Percentiles rank a stretch among this genome's conserved stretches.
Evolutionary conservation across 2,797 vertebrate genomes (phyloP).

Genomic region (Australoheros facetus): DNA sequence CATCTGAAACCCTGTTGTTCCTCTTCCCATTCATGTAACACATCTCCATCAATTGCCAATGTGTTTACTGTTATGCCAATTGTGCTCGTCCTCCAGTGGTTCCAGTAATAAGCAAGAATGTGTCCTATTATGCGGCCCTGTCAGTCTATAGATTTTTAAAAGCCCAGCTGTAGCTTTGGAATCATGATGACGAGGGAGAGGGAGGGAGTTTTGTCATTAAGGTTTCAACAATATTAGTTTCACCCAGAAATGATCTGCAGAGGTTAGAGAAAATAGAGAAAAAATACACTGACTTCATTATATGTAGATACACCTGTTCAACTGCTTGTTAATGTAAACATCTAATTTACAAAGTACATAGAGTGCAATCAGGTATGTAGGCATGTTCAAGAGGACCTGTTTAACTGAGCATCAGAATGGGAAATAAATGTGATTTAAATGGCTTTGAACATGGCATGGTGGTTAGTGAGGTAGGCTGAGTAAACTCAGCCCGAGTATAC

Average conservation of each 20-base stretch:
- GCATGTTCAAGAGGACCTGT: too few relatives aligned
- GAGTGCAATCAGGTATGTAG: too few relatives aligned
- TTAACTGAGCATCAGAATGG: too few relatives aligned
- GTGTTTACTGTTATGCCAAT: conserved; percentile 64
- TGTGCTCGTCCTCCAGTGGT: conserved; percentile 38
- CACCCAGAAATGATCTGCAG: neutral
- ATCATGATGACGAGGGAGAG: conserved; percentile 24
- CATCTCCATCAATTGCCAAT: conserved; percentile 56
- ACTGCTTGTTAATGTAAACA: too few relatives aligned
- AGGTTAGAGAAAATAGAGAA: neutral
- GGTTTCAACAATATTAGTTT: conserved; percentile 20
- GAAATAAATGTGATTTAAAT: too few relatives aligned
- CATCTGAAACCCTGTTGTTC: conserved; percentile 43
- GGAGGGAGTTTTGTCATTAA: conserved; percentile 8
- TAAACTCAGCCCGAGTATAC: too few relatives aligned
- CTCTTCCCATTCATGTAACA: conserved; percentile 59
- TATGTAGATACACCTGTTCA: too few relatives aligned
- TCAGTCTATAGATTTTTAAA: conserved; percentile 29
- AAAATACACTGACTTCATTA: too few relatives aligned
- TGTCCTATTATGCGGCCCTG: conserved; percentile 43
- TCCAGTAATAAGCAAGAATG: conserved; percentile 59
- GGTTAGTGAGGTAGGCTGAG: too few relatives aligned
- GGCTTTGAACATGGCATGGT: too few relatives aligned
- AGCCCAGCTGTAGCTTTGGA: conserved; percentile 24
- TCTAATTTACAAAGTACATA: too few relatives aligned